These are phyloP conservation scores for Trachymyrmex cornetzi DNA, from an alignment of 1,140 invertebrate genomes.

Conservation along the genomic window DNA sequence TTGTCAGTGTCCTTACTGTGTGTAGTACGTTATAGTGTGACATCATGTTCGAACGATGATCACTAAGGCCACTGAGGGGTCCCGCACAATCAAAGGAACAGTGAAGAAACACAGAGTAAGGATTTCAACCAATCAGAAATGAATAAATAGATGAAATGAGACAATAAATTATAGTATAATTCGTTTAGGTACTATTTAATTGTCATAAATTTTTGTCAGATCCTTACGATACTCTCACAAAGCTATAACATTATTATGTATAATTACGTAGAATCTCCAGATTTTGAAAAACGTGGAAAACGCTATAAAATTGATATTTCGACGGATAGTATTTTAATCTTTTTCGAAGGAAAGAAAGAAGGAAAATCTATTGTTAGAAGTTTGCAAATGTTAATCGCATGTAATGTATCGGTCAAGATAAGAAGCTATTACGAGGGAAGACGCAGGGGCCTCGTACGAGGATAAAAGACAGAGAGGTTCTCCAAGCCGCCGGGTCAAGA, in stretches of 20 bases:
- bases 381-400: constrained; percentile 9
- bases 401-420: constrained; percentile 24
- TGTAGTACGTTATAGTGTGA: neutral
- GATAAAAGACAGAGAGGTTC: constrained; percentile 33
- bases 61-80: neutral
- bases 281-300: neutral
- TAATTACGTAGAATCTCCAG: too few species aligned
- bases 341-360: neutral
- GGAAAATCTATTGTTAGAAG: neutral
- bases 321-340: neutral
- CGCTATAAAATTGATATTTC: neutral
- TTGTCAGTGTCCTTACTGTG: too few species aligned
- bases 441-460: neutral
- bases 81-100: too few species aligned
- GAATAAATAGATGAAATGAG: neutral
- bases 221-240: too few species aligned
- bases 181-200: neutral
- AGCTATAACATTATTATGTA: too few species aligned
- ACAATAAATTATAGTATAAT: neutral
- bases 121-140: too few species aligned
- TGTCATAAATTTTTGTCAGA: neutral
- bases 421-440: neutral
- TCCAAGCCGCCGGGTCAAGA: constrained; percentile 58
- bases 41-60: neutral
- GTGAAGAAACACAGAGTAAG: too few species aligned